phyloP scores from a whole-genome alignment of 2,113 vertebrate genomes.

The Catharus bicknelli region DNA sequence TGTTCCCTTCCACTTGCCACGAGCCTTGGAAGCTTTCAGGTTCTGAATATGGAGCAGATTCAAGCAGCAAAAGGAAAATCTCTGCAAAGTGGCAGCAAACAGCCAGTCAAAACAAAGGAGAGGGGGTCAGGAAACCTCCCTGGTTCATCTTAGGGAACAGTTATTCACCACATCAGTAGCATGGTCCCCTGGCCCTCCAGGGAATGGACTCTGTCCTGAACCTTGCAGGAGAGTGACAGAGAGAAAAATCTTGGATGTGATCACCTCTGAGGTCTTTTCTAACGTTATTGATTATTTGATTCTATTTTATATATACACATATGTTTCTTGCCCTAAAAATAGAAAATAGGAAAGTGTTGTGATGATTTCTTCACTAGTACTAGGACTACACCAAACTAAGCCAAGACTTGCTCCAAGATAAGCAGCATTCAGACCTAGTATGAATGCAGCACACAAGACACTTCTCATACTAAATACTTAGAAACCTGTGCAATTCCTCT shows the following conservation, averaged over 20 bases:
- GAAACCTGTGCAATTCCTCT: not conserved
- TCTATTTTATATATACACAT: not conserved
- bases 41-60: not conserved
- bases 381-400: not conserved
- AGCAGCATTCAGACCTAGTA: not conserved
- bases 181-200: not conserved
- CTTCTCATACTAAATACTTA: not conserved
- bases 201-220: not conserved
- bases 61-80: slow-evolving; percentile 8
- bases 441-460: not conserved
- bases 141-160: not conserved
- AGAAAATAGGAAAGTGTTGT: not conserved
- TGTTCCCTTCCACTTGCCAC: not conserved
- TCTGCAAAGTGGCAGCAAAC: slow-evolving; percentile 63
- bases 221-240: not conserved
- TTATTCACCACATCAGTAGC: not conserved
- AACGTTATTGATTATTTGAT: not conserved
- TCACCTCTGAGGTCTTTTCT: not conserved
- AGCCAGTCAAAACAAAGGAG: slow-evolving; percentile 13
- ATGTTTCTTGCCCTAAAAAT: not conserved
- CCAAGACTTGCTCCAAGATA: not conserved
- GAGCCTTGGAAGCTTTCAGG: not conserved
- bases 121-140: not conserved
- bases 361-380: not conserved
- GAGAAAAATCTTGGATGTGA: not conserved